Percentiles rank a stretch among this genome's conserved stretches.
Evolutionary conservation across 1,140 invertebrate species (phyloP).

Genomic region (Drosophila oshimai): DNA sequence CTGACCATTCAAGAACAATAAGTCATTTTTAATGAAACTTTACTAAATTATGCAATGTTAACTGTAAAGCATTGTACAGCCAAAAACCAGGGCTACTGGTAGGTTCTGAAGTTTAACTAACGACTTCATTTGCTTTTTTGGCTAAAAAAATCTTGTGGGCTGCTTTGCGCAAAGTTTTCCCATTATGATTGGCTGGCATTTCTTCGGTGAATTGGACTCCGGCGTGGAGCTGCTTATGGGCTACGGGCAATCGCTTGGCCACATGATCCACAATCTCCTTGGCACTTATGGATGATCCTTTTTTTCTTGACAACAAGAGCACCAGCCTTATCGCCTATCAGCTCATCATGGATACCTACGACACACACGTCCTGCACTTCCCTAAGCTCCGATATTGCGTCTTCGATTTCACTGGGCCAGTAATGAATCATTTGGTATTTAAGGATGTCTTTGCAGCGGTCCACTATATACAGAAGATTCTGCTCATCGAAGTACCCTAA

Average conservation of each 20-base stretch:
- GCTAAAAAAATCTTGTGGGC: slow-evolving; percentile 65
- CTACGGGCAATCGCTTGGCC: slow-evolving; percentile 58
- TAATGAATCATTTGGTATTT: slow-evolving; percentile 85
- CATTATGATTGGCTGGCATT: slow-evolving; percentile 85
- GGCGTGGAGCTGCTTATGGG: slow-evolving; percentile 84
- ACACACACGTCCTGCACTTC: slow-evolving; percentile 62
- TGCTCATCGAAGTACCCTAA: slow-evolving; percentile 87
- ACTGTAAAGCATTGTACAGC: too few species aligned
- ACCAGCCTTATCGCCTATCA: slow-evolving; percentile 39
- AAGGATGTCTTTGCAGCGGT: slow-evolving; percentile 89
- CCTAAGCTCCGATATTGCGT: slow-evolving; percentile 14
- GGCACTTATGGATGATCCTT: slow-evolving; percentile 1
- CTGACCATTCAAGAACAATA: too few species aligned
- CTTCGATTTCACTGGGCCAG: slow-evolving; percentile 66
- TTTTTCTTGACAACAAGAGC: slow-evolving; percentile 50
- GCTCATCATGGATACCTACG: slow-evolving; percentile 48
- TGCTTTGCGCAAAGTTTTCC: slow-evolving; percentile 85
- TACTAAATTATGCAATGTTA: too few species aligned
- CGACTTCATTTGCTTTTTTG: too few species aligned
- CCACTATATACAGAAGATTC: slow-evolving; percentile 87
- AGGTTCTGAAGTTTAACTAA: too few species aligned
- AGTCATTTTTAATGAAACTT: too few species aligned
- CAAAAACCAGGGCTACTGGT: too few species aligned
- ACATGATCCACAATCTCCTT: slow-evolving; percentile 39
- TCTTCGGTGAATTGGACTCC: too few species aligned